Evolutionary conservation across 37 sponge, comb jelly and placozoan species (phyloP), one percentile per base, ranked within the genome.

Genomic region (Cladorhizidae sp.): DNA sequence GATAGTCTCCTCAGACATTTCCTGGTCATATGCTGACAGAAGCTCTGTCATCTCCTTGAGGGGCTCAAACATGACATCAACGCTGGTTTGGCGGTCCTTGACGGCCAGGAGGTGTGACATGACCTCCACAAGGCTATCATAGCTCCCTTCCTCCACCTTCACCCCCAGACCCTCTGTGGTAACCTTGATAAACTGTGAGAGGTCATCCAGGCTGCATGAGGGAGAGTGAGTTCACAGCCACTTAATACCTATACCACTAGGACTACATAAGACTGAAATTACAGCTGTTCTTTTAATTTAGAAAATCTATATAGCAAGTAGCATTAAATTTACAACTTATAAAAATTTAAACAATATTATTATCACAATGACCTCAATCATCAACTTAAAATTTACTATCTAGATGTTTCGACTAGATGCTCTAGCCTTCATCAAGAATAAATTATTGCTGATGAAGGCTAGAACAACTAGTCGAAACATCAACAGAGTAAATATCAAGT

Each of bases 51-150:
- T 93, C 67, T 89, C 81, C 57, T 98, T 98, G n/a, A 98, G 90
- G 57, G 98, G 98, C 56, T 98, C 98, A 86, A 98, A 98, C 96
- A 98, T 93, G 37, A 55, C 79, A 77, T 96, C 97, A 32, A 94
- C 94, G 57, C 62, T 52, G 7, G 92, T 70, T 45, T 86, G 85
- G 21, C 98, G 51, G 79, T 95, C 96, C 64, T 80, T 93, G 31
- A 98, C 92, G 40, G 94, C 93, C 54, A 91, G 33, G 29, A 98
- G 84, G 73, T 95, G 96, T 25, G 75, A 67, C 92, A 98, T 98
- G 40, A 91, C 79, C 8, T 50, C 88, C 22, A 98, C 95, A 65
- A 98, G 88, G 1, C 84, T 87, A 57, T 98, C 94, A 78, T 98
- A 98, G 76, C 95, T 94, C 42, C 96, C 96, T 45, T 98, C 98